Conservation (phyloP, 2,797 vertebrate species). For the Channallabes apus region DNA sequence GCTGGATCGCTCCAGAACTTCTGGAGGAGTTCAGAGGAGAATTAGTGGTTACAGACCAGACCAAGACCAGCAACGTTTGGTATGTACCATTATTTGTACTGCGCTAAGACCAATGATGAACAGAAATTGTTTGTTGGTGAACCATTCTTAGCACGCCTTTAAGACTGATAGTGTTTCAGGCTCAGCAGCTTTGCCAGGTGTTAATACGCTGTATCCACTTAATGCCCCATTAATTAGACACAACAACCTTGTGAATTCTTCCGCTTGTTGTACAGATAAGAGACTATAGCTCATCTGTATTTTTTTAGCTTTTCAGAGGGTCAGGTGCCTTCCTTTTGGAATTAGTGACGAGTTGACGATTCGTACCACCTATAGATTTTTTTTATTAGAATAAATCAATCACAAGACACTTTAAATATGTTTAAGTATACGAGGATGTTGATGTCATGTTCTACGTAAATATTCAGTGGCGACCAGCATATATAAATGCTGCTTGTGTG, state of each 20-base stretch:
- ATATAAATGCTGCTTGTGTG: not conserved
- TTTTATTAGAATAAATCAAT: not conserved
- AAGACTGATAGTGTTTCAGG: not conserved
- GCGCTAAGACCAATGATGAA: not conserved
- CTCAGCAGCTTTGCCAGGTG: not conserved
- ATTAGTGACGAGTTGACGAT: no score
- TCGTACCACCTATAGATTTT: not conserved
- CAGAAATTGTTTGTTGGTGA: not conserved
- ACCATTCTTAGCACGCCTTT: not conserved
- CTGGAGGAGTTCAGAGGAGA: conserved; percentile 86
- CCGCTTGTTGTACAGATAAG: not conserved
- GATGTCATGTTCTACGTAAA: not conserved
- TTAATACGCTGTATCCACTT: not conserved
- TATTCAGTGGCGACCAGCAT: not conserved
- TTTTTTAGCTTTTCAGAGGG: no score
- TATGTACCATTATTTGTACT: conserved; percentile 62
- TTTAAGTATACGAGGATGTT: not conserved
- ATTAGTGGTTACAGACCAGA: conserved; percentile 89
- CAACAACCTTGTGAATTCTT: not conserved
- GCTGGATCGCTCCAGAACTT: conserved; percentile 92
- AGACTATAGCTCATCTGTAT: not conserved
- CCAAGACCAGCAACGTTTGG: conserved; percentile 92
- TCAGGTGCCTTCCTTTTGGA: not conserved
- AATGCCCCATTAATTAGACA: not conserved
- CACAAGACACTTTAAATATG: not conserved